Evolutionary conservation across 2,888 invertebrate genomes (phyloP), one percentile per base, ranked within the genome.

Genomic region (Oligia fasciuncula): DNA sequence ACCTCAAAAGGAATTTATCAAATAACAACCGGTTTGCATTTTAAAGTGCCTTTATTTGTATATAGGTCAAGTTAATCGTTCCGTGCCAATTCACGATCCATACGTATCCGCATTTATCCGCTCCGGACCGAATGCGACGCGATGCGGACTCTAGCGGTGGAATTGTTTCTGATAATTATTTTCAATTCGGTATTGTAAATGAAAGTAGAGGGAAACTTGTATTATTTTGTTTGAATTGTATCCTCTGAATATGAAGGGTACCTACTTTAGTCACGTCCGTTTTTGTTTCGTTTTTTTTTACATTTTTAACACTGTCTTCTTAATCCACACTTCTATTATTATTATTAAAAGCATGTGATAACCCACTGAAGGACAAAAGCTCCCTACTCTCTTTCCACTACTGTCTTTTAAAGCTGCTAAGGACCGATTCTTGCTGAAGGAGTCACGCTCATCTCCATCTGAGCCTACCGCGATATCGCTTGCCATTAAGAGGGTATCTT

Each of bases 1-100:
- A 65, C 35, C n/a, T 2, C 46, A 40, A 78, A 68, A 76, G 9
- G 3, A 63, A 79, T 57, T 70, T 13, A 17, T 14, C 19, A 8
- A 60, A 73, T 68, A 54, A 73, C 66, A 49, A 23, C 5, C 4
- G n/a, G 35, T 40, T 67, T 68, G 73, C 17, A 29, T 73, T 73
- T 49, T 80, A 71, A 73, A 70, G 29, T 57, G 54, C 43, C 51
- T 85, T 67, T 72, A 81, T 76, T 70, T 76, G 35, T 83, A 67
- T 74, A 51, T 72, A 76, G 73, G 76, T 81, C 75, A 85, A 73
- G 40, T 81, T 76, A 73, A 83, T 70, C 73, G 85, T 73, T 73
- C 29, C 73, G 73, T 43, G 70, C 46, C 85, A 80, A 73, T 83
- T 81, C 66, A 29, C 73, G 43, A 63, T 46, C 29, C 70, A 70